Evolutionary conservation across 2,113 vertebrate genomes (phyloP).

Genomic region (Mustela lutreola): DNA sequence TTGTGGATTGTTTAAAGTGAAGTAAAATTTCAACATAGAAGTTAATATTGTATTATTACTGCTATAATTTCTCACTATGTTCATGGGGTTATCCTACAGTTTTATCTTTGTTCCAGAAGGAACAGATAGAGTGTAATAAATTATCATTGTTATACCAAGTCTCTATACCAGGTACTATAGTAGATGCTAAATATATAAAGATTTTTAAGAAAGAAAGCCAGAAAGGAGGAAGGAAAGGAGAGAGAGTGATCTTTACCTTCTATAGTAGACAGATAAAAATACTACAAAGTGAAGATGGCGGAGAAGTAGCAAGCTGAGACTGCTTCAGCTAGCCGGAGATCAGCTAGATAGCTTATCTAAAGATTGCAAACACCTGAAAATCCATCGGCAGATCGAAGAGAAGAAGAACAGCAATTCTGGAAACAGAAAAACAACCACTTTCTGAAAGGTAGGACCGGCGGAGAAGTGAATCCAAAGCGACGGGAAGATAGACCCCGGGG

Average conservation of each 20-base stretch:
- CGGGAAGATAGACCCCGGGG: no score
- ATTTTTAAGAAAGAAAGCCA: background rate
- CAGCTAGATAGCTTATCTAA: no score
- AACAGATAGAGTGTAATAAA: background rate
- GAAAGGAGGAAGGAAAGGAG: background rate
- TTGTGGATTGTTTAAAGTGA: background rate
- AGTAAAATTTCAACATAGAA: background rate
- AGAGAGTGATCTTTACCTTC: background rate
- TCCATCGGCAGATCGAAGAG: no score
- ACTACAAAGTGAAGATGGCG: background rate
- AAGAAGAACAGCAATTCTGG: no score
- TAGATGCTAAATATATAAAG: background rate
- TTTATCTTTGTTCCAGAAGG: background rate
- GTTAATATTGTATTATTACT: background rate
- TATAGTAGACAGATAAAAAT: background rate
- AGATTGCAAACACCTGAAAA: no score
- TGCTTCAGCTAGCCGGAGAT: no score
- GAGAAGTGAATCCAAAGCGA: no score
- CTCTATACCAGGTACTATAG: background rate
- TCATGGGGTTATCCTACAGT: background rate
- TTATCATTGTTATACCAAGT: background rate
- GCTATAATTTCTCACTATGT: background rate
- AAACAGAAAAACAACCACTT: no score
- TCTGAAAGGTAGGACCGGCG: no score
- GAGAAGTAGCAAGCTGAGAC: no score